Evolutionary conservation across 1,140 invertebrate genomes (phyloP), one percentile per base, ranked within the genome.

Genomic region (Octopus bimaculoides): DNA sequence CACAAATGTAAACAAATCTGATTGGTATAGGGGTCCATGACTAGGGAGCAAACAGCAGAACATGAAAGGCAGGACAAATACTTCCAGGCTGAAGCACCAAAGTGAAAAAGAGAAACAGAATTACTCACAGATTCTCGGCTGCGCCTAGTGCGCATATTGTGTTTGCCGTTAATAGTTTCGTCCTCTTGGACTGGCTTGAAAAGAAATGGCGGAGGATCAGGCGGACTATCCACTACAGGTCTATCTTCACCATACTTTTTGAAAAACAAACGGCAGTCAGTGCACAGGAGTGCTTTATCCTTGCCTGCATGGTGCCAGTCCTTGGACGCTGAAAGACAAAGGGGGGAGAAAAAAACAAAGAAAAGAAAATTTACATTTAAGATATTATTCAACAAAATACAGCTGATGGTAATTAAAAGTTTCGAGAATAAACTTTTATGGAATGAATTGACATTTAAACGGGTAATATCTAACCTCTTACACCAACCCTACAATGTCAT

Each of bases 251-350:
- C 95, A 84, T 95, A 95, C 87, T 95, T 96, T 89, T 96, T 96
- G 86, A 93, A 93, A 89, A 95, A 94, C 52, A 94, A 89, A 56
- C 95, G 92, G 90, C 96, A 97, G 87, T 96, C 95, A 83, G 93
- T 93, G 90, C 96, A 97, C 53, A 96, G 90, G 7, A 96, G 89
- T 74, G 93, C 90, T 77, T 94, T 92, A 81, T 96, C 94, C 86
- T 95, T 95, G 17, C 94, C 94, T 41, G 93, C 93, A 86, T 94
- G 92, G 88, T 95, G 94, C 93, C 94, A 95, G 86, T 94, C 93
- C 88, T 92, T 91, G 26, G 93, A 93, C 84, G 91, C 93, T 94
- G 86, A 56, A 89, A 89, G 54, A 75, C 79, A 81, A 81, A 81
- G 78, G 52, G 81, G 78, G 78, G 41, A 73, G 81, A 78, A 6